Evolutionary conservation across 2,113 vertebrate genomes (phyloP).

Genomic region (Oryzias curvinotus): DNA sequence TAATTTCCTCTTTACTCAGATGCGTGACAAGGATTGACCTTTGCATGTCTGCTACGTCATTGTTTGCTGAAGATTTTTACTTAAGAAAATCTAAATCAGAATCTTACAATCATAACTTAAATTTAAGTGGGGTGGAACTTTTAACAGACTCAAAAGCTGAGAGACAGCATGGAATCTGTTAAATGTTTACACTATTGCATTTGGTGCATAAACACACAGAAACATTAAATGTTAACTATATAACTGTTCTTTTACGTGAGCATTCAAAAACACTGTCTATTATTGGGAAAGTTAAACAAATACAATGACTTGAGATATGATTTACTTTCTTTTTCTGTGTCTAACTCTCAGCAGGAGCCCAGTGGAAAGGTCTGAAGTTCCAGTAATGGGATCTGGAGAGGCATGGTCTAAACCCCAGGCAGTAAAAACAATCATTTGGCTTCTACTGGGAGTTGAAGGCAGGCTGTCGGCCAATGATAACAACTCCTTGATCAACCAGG

Average conservation of each 20-base stretch:
- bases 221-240: too few relatives aligned
- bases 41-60: too few relatives aligned
- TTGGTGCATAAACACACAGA: too few relatives aligned
- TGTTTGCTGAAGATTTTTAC: too few relatives aligned
- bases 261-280: slow-evolving; percentile 11
- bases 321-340: slow-evolving; percentile 30
- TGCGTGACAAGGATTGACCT: too few relatives aligned
- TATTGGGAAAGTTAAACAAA: slow-evolving; percentile 12
- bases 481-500: slow-evolving; percentile 68
- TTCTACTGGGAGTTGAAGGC: slow-evolving; percentile 69
- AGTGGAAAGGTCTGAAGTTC: slow-evolving; percentile 50
- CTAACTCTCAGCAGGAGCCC: slow-evolving; percentile 34
- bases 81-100: too few relatives aligned
- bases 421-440: slow-evolving; percentile 78
- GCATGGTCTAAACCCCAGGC: slow-evolving; percentile 61
- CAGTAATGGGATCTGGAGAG: slow-evolving; percentile 70
- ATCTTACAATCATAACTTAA: too few relatives aligned
- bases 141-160: too few relatives aligned
- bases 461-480: slow-evolving; percentile 74
- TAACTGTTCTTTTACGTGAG: neutral
- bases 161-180: too few relatives aligned
- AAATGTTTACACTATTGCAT: too few relatives aligned
- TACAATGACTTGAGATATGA: slow-evolving; percentile 14
- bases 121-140: too few relatives aligned
- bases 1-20: too few relatives aligned